Evolutionary conservation across 35 echinoderm and acorn worm genomes (phyloP).

Genomic region (Eucidaris tribuloides): DNA sequence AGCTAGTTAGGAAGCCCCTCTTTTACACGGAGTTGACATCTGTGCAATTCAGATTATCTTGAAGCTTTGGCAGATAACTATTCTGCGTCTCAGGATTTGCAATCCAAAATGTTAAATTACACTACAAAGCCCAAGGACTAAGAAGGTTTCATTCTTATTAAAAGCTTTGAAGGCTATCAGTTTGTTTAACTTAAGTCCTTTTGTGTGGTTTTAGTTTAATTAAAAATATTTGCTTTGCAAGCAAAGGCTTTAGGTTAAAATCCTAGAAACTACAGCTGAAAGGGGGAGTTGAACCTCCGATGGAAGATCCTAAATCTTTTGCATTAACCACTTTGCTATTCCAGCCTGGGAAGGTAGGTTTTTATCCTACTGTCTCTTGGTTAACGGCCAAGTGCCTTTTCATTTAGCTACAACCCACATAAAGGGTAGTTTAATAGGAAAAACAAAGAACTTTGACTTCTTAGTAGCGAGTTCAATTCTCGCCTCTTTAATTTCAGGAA

Average conservation of each 20-base stretch:
- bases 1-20: constrained; percentile 46
- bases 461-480: constrained; percentile 46
- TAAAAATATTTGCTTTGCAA: constrained; percentile 23
- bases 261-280: constrained; percentile 36
- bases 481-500: constrained; percentile 23
- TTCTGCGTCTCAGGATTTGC: constrained; percentile 48
- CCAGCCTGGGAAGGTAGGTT: constrained; percentile 33
- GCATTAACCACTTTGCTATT: constrained; percentile 70
- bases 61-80: constrained; percentile 23
- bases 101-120: constrained; percentile 64
- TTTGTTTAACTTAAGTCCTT: constrained; percentile 27
- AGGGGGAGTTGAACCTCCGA: constrained; percentile 52
- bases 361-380: constrained; percentile 57
- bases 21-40: constrained; percentile 36
- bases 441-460: constrained; percentile 57
- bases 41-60: constrained; percentile 34
- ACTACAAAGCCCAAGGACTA: constrained; percentile 57
- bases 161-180: constrained; percentile 11
- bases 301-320: constrained; percentile 49
- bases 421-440: constrained; percentile 65
- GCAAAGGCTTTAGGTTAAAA: not conserved
- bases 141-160: not conserved
- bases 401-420: constrained; percentile 58
- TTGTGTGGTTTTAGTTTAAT: constrained; percentile 14
- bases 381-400: constrained; percentile 68